Base-by-base conservation (phyloP, 2,113 vertebrate species). In the Amphiprion percula region DNA sequence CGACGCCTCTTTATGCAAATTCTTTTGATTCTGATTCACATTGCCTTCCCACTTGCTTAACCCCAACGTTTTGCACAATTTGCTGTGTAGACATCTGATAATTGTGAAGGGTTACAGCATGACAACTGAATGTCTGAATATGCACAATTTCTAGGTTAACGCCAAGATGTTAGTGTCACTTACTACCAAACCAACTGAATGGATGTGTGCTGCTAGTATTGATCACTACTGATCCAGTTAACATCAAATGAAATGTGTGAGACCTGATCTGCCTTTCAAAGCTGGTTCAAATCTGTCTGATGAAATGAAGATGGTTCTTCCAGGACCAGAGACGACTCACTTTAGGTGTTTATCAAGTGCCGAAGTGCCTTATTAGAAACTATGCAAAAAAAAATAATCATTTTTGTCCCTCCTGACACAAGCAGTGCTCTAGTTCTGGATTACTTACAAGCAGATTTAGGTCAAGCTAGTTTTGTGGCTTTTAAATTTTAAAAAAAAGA, bases 291-390 rank as follows among this genome's bases (percentile, higher is more conserved):
- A 75, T 71, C 76, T 74, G 77, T 67, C 75, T 33, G 63, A 80
- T 44, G 47, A 89, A 75, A 66, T 44, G 55, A 74, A 50, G 60
- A 65, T 58, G 68, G 90, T 89, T 86, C 83, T 73, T 84, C 72
- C 84, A 85, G 80, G 83, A 87, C 75, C 55, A 70, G 77, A 81
- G 65, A 79, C 53, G 70, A 86, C 78, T 83, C 83, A 82, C 86
- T 86, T 75, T 85, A 90, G 79, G 77, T 77, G 90, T 91, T 91
- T 83, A 82, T 89, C 59, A 91, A 92, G 79, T 82, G 86, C 92
- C 89, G 39, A 92, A 46, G 98, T 99, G 98, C 98, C 98, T 99
- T 99, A 95, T 86, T 89, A 95, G 88, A 94, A 94, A 96, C 97
- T 99, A 99, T 99, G 97, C 97, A 99, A 97, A 24, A 58, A 19